Conservation (phyloP, 1,140 invertebrate species). For the Aricia agestis region DNA sequence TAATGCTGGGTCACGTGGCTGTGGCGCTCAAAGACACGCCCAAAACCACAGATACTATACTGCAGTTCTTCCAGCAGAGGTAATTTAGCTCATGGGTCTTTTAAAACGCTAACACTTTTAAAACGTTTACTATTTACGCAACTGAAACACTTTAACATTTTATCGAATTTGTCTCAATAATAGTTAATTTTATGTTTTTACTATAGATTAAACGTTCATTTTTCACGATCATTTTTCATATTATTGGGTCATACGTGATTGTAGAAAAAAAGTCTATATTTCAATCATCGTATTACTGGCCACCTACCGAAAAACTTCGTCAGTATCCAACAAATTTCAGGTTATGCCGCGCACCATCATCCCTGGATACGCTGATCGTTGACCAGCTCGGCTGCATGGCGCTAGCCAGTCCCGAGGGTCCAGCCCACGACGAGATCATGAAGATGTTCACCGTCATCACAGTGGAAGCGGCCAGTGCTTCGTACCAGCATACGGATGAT, state of each 20-base stretch:
- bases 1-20: conserved; percentile 97
- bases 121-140: too few relatives aligned
- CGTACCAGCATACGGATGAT: conserved; percentile 87
- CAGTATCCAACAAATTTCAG: conserved; percentile 29
- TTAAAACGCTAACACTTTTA: too few relatives aligned
- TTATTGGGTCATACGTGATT: too few relatives aligned
- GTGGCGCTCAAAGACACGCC: conserved; percentile 94
- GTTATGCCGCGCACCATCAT: conserved; percentile 92
- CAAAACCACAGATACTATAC: conserved; percentile 94
- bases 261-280: too few relatives aligned
- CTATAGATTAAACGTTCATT: too few relatives aligned
- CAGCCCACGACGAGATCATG: conserved; percentile 97
- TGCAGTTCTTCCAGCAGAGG: conserved; percentile 97
- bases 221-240: too few relatives aligned
- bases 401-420: conserved; percentile 89
- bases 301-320: too few relatives aligned
- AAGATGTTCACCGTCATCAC: conserved; percentile 97
- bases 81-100: conserved; percentile 25
- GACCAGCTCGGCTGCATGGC: conserved; percentile 98
- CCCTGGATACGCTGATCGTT: conserved; percentile 95
- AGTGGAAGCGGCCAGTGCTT: conserved; percentile 92
- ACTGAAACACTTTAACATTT: too few relatives aligned
- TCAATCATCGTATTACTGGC: too few relatives aligned
- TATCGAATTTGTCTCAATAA: too few relatives aligned
- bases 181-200: too few relatives aligned